Percentiles rank a stretch among this genome's conserved stretches.
Conservation (phyloP, 2,888 invertebrate genomes). For the Antheraea yamamai region DNA sequence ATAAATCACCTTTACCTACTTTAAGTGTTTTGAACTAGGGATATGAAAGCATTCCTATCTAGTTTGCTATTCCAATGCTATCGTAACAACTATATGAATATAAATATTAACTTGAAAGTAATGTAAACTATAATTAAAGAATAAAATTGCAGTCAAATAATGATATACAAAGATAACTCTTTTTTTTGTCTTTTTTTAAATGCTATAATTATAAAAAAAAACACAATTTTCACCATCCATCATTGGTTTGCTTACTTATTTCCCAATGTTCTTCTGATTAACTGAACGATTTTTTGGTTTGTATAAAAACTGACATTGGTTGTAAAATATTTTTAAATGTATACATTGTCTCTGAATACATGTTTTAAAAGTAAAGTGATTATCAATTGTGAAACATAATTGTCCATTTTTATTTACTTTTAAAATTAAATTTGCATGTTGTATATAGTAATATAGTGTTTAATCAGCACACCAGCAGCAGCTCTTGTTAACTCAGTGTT, state of each 20-base stretch:
- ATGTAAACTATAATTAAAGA: neutral
- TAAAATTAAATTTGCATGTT: conserved; percentile 32
- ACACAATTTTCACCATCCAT: neutral
- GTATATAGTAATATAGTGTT: conserved; percentile 37
- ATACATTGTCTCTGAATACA: no score
- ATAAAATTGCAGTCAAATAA: neutral
- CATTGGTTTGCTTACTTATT: neutral
- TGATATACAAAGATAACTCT: neutral
- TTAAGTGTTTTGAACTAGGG: neutral
- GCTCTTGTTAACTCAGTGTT: conserved; percentile 31
- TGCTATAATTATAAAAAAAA: neutral
- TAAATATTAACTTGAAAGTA: neutral
- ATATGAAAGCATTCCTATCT: neutral
- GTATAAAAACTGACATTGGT: neutral
- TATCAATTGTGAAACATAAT: neutral
- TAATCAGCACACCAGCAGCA: conserved; percentile 38
- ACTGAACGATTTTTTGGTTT: neutral
- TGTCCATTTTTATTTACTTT: neutral
- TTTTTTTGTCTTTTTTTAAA: no score
- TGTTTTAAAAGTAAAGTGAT: neutral
- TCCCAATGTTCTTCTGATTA: neutral
- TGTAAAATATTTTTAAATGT: neutral
- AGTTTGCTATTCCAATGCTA: neutral
- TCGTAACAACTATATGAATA: neutral
- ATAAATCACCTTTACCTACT: neutral